phyloP scores from a whole-genome alignment of 2,113 vertebrate species.

The Motacilla alba region DNA sequence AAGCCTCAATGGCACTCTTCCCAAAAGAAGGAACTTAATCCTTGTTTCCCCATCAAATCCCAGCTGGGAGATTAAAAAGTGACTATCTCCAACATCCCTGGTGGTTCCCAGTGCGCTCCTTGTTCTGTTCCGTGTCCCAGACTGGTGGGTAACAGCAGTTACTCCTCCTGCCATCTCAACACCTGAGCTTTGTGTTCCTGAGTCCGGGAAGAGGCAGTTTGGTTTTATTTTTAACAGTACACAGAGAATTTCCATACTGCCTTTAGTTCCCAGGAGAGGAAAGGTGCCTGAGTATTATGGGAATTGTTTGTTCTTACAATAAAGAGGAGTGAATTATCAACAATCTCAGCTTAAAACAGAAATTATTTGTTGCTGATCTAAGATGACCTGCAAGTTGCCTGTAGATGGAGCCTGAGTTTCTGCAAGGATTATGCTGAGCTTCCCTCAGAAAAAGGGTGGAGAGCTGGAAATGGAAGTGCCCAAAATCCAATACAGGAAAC shows the following conservation, averaged over 20 bases:
- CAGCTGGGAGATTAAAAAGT: not conserved
- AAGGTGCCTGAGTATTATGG: not conserved
- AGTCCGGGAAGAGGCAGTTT: not conserved
- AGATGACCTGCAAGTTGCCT: constrained; percentile 10
- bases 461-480: not conserved
- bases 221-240: not conserved
- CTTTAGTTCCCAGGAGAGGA: not conserved
- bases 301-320: not conserved
- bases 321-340: not conserved
- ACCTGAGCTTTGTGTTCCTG: not conserved
- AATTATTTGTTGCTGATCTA: not conserved
- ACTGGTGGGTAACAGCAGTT: rapidly evolving
- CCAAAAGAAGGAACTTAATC: not conserved
- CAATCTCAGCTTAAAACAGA: not conserved
- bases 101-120: not conserved
- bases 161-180: not conserved
- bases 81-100: not conserved
- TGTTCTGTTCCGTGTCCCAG: rapidly evolving
- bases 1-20: not conserved
- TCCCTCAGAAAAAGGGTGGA: not conserved
- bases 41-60: not conserved
- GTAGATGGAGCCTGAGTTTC: constrained; percentile 39
- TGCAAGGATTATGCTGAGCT: not conserved
- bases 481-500: constrained; percentile 33
- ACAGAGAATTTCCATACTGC: not conserved